Evolutionary conservation across 2,113 vertebrate genomes (phyloP), one percentile per base, ranked within the genome.

Genomic region (Dicaeum eximium): DNA sequence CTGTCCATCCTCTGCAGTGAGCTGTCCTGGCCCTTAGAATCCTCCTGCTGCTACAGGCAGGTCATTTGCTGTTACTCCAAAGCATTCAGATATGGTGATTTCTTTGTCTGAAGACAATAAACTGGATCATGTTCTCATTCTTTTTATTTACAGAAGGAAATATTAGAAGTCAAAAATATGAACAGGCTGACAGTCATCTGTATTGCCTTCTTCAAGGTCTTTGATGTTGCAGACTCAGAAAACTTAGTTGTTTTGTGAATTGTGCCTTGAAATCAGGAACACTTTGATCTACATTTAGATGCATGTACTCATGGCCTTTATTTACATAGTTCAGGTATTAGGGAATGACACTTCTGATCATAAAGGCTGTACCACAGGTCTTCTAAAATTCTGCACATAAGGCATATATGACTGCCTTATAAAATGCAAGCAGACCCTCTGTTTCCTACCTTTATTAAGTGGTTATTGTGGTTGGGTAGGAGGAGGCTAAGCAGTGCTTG

Each of bases 21-120:
- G 15, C 5, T 66, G 12, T 53, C 54, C 45, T 37, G 42, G 30
- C 38, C 23, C 31, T 42, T 25, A n/a, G 28, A 24, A 73, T 23
- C 27, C 60, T 56, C 33, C 13, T 0, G 1, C 56, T 81, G 44
- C 24, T 13, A 38, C 0, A 0, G 19, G 15, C 13, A 73, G 37
- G 53, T 0, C 0, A 74, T 54, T 83, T 62, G 19, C 35, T 61
- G 6, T 65, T 33, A 44, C 48, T 37, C 14, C 60, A 42, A 62
- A 54, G 22, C 45, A 62, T 0, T 1, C 14, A 87, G 24, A 28
- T 31, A 62, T 0, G 0, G 22, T 47, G 28, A 65, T 40, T 74
- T 62, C 16, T 73, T 67, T 71, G 19, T 78, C 67, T 73, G 23
- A 51, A 78, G 40, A 48, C 7, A 67, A 51, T 13, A 60, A 88